phyloP scores from a whole-genome alignment of 2,888 invertebrate species.

The Rambutsinella grinnellia region DNA sequence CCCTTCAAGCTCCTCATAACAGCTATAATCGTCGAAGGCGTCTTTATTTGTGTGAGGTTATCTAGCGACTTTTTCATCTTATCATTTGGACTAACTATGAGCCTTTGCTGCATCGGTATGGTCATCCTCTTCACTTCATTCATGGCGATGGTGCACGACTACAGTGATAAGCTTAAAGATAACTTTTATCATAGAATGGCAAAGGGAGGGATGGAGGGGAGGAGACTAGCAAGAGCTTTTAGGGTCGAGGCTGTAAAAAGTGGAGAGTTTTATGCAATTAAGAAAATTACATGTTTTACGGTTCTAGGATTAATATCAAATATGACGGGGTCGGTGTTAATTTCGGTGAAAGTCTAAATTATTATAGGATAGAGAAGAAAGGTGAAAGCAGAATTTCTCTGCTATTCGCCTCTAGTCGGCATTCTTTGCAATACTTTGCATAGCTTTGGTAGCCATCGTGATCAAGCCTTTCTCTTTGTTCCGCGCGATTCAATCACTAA shows the following conservation, averaged over 20 bases:
- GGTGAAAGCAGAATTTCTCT: no score
- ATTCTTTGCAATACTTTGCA: no score
- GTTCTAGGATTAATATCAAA: conserved; percentile 1
- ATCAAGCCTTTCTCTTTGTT: no score
- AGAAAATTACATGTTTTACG: conserved; percentile 5
- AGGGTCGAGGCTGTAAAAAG: conserved; percentile 15
- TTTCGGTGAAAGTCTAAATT: conserved; percentile 9
- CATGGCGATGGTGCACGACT: conserved; percentile 12
- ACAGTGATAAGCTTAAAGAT: not conserved
- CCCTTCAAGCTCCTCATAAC: not conserved
- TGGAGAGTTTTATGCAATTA: conserved; percentile 10
- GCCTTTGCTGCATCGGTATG: not conserved
- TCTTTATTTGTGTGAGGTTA: not conserved
- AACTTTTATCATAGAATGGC: not conserved
- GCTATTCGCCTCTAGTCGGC: no score
- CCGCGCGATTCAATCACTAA: no score
- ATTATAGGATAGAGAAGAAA: no score
- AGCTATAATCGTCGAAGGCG: not conserved
- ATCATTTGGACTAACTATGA: not conserved
- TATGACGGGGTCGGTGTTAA: conserved; percentile 9
- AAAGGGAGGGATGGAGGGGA: not conserved
- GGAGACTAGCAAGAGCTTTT: not conserved
- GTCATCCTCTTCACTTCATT: not conserved
- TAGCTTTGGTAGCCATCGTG: no score
- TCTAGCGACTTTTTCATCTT: not conserved